Conservation (phyloP, 2,113 vertebrate genomes). For the Lynx canadensis region DNA sequence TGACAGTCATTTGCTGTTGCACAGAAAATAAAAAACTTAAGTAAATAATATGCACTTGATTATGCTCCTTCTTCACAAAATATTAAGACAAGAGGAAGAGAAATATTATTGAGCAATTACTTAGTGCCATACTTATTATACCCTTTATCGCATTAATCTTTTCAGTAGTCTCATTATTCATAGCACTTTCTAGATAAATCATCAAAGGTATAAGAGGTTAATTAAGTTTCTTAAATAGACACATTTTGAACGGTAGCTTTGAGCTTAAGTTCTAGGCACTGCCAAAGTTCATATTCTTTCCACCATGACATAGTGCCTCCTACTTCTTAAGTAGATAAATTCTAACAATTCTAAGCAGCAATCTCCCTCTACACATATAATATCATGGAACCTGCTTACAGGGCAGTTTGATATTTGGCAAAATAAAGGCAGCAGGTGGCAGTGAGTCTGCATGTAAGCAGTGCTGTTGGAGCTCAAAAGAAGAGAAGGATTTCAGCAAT, state of each 20-base stretch:
- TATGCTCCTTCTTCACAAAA: not conserved
- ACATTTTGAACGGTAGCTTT: slow-evolving; percentile 20
- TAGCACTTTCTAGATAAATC: not conserved
- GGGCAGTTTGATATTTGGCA: not conserved
- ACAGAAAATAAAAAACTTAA: not conserved
- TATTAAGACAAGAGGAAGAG: not conserved
- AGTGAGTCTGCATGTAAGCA: not conserved
- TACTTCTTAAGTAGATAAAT: slow-evolving; percentile 12
- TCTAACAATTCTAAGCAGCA: not conserved
- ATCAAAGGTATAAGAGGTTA: not conserved
- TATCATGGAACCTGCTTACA: not conserved
- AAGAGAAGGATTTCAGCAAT: not conserved
- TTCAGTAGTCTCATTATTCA: not conserved
- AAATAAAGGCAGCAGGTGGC: not conserved
- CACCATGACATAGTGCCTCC: not conserved
- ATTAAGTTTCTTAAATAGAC: not conserved
- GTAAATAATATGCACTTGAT: not conserved
- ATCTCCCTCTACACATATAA: not conserved
- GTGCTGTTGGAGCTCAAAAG: not conserved
- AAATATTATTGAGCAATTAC: not conserved
- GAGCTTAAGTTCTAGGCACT: not conserved
- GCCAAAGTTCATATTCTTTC: not conserved
- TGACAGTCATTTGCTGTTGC: not conserved
- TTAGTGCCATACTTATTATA: not conserved
- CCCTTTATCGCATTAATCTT: not conserved